phyloP scores from a whole-genome alignment of 1,140 invertebrate genomes.

The Pseudomyrmex concolor region DNA sequence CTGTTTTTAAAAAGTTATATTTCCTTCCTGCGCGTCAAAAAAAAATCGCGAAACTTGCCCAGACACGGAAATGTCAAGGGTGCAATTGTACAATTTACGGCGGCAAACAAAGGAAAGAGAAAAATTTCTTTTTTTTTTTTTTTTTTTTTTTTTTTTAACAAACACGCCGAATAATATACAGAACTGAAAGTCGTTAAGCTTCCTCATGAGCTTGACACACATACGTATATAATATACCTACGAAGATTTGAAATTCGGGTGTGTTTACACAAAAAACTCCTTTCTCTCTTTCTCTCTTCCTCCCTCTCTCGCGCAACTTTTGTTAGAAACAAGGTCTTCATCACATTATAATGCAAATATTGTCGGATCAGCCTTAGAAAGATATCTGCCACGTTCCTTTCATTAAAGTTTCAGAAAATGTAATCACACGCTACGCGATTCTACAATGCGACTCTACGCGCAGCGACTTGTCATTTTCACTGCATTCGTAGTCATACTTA shows the following conservation, averaged over 20 bases:
- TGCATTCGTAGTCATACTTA: conserved; percentile 6
- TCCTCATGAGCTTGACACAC: background rate
- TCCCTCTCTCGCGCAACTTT: no score
- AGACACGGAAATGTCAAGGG: conserved; percentile 28
- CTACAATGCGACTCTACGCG: background rate
- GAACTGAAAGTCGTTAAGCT: conserved; percentile 36
- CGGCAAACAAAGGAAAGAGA: conserved; percentile 42
- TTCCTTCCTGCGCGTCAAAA: conserved; percentile 48
- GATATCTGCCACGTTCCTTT: background rate
- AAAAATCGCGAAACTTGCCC: conserved; percentile 12
- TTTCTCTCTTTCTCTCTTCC: background rate
- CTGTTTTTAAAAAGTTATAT: conserved; percentile 57
- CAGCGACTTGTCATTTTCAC: background rate
- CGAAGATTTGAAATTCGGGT: conserved; percentile 8
- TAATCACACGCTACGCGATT: no score
- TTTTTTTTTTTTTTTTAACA: conserved; percentile 50
- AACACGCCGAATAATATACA: conserved; percentile 48
- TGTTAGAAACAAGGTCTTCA: conserved; percentile 11
- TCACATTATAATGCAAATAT: conserved; percentile 39
- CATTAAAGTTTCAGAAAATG: background rate
- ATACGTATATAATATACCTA: background rate
- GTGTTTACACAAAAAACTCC: conserved; percentile 26
- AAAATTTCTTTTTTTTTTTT: conserved; percentile 35
- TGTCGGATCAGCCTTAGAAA: background rate
- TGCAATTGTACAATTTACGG: conserved; percentile 55